phyloP scores from a whole-genome alignment of 1,140 invertebrate species.

The Coenobita brevimanus region DNA sequence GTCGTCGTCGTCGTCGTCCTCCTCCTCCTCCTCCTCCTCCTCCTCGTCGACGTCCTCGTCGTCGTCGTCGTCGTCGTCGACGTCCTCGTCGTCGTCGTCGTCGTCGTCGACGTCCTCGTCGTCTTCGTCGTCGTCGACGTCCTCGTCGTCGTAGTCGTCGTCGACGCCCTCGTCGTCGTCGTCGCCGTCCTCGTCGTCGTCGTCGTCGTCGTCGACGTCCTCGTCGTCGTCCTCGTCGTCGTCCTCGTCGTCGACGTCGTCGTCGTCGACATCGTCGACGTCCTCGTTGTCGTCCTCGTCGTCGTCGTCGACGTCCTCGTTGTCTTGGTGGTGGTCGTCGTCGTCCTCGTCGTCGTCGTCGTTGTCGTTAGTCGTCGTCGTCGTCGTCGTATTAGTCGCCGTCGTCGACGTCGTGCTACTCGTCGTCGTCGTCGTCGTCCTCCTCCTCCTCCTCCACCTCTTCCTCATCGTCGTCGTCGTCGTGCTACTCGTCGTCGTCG shows the following conservation, averaged over 20 bases:
- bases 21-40: not conserved
- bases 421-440: not conserved
- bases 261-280: not conserved
- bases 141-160: too few species aligned
- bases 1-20: not conserved
- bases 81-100: not conserved
- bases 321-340: too few species aligned
- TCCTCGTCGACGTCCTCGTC: not conserved
- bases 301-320: too few species aligned
- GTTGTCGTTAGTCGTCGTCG: too few species aligned
- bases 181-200: conserved; percentile 1
- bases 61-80: not conserved
- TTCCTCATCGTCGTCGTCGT: not conserved
- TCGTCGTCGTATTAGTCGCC: too few species aligned
- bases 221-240: not conserved
- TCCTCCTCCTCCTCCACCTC: not conserved
- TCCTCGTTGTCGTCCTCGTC: not conserved
- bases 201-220: not conserved
- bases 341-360: too few species aligned
- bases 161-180: not conserved
- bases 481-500: not conserved
- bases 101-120: not conserved
- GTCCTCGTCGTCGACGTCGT: not conserved
- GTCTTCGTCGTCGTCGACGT: too few species aligned
- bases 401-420: too few species aligned